Conservation (phyloP, 92 coral and sea anemone species). For the Blastomussa wellsi region DNA sequence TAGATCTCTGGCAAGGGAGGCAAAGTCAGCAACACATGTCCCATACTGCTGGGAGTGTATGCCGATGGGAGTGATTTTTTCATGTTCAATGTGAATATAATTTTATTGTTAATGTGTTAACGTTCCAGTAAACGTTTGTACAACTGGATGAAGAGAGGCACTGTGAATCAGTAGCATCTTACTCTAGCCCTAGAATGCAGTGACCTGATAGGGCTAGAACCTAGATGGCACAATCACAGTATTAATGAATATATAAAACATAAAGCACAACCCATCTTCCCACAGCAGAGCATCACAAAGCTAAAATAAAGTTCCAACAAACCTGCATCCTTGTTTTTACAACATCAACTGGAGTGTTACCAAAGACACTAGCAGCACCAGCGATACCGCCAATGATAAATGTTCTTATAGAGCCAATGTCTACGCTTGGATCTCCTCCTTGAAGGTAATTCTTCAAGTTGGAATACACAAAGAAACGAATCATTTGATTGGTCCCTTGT, state of each 20-base stretch:
- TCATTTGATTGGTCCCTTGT: constrained; percentile 99
- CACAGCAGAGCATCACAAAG: background rate
- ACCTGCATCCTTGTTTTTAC: constrained; percentile 99
- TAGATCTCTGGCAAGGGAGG: background rate
- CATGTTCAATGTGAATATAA: no score
- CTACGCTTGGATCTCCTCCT: constrained; percentile 86
- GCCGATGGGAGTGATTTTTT: no score
- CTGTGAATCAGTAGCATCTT: no score
- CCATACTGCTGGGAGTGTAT: no score
- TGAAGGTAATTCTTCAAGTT: constrained; percentile 89
- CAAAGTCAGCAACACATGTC: no score
- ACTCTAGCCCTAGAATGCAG: no score
- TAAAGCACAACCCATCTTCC: background rate
- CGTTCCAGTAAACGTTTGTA: no score
- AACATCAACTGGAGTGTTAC: constrained; percentile 97
- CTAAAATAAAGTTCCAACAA: background rate
- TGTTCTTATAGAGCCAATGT: constrained; percentile 87
- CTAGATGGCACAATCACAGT: no score
- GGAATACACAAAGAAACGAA: constrained; percentile 89
- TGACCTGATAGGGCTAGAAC: no score
- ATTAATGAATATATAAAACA: no score
- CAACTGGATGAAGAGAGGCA: no score
- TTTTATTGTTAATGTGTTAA: no score
- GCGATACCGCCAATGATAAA: constrained; percentile 96
- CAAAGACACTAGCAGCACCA: constrained; percentile 99